Evolutionary conservation across 2,797 vertebrate genomes (phyloP), one percentile per base, ranked within the genome.

Genomic region (Cryptoprocta ferox): DNA sequence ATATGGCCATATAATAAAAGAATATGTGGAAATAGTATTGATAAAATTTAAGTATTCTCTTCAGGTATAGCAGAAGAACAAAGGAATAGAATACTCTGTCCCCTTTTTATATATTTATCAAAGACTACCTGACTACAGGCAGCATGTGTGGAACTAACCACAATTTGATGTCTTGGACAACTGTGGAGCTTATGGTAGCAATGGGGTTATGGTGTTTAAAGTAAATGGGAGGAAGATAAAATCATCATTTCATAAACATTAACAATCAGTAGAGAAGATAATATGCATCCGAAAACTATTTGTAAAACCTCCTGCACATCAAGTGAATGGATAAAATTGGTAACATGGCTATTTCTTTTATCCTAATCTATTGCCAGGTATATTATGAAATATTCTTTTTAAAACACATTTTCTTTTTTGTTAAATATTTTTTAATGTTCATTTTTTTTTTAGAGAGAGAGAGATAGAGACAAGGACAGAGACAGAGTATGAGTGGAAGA

Each of bases 1-100:
- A 95, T 89, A 94, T 92, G 75, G 21, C n/a, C 68, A 71, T 56
- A 87, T 78, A 91, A 91, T 91, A 94, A 96, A 97, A 96, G 37
- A 80, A 84, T 91, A 95, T 78, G 80, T 92, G 56, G 70, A 97
- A 95, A 90, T 48, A 61, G 70, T 96, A 84, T 86, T 96, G 95
- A 95, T 94, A 85, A 94, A 97, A 97, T 71, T 97, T 97, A 95
- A 92, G 84, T 82, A 92, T 97, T 97, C 90, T 97, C 75, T 91
- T 95, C 89, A 94, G 68, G 68, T 96, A 26, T 79, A 82, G 71
- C 56, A 92, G 84, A 93, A 94, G 89, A 94, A 96, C 89, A 93
- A 97, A 97, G 75, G 45, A 86, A 94, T 91, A 37, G 73, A 94
- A 94, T 80, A 32, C 13, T 18, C 35, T 63, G 12, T 73, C 18